Evolutionary conservation across 2,888 invertebrate genomes (phyloP).

Genomic region (Chouioia cunea): DNA sequence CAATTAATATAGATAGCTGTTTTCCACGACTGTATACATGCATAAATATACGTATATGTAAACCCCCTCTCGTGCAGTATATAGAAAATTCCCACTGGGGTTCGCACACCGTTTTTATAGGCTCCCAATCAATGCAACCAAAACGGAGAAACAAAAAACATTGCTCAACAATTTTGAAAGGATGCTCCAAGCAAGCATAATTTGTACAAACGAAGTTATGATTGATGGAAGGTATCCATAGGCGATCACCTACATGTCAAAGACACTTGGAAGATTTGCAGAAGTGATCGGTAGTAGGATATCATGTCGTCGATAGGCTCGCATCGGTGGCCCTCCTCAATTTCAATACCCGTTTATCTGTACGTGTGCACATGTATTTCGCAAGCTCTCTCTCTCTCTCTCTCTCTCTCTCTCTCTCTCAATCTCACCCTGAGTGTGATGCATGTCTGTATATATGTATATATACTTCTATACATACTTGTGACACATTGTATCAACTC

Average conservation of each 20-base stretch:
- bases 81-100: not conserved
- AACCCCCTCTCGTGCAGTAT: too few relatives aligned
- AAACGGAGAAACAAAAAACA: conserved; percentile 39
- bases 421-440: conserved; percentile 14
- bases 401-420: not conserved
- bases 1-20: too few relatives aligned
- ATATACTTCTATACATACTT: conserved; percentile 11
- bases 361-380: not conserved
- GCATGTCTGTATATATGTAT: not conserved
- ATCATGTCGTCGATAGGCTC: conserved; percentile 47
- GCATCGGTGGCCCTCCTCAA: not conserved
- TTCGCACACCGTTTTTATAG: conserved; percentile 33
- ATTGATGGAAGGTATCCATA: too few relatives aligned
- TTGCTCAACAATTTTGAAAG: not conserved
- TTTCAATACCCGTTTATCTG: not conserved
- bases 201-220: too few relatives aligned
- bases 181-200: too few relatives aligned
- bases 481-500: conserved; percentile 19
- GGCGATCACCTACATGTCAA: conserved; percentile 32
- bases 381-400: conserved; percentile 4
- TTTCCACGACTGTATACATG: not conserved
- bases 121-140: conserved; percentile 40
- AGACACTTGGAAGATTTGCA: conserved; percentile 47
- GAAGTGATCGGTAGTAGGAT: conserved; percentile 51
- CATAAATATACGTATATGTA: not conserved